phyloP scores from a whole-genome alignment of 2,113 vertebrate species.

The Oncorhynchus mykiss region DNA sequence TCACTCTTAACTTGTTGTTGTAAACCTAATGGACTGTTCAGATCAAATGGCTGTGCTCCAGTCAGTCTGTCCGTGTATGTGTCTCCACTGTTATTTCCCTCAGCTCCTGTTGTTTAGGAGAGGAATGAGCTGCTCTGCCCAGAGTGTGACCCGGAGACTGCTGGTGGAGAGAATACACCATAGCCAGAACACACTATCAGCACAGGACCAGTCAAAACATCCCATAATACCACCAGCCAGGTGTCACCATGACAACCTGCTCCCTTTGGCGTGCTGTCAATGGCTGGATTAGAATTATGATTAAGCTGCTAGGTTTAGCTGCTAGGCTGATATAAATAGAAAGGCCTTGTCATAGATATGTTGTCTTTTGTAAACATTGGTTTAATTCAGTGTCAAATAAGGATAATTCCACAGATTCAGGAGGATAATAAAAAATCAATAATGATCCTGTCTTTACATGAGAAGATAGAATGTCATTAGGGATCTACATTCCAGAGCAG shows the following conservation, averaged over 20 bases:
- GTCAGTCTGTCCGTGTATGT: background rate
- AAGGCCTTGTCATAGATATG: conserved; percentile 28
- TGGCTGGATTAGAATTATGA: conserved; percentile 39
- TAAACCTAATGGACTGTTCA: too few relatives aligned
- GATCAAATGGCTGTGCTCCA: background rate
- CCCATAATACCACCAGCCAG: conserved; percentile 8
- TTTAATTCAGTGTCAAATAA: conserved; percentile 30
- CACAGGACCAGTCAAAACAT: conserved; percentile 3
- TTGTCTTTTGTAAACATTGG: conserved; percentile 51
- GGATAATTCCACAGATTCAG: conserved; percentile 45
- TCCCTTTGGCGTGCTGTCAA: conserved; percentile 31
- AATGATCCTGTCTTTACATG: conserved; percentile 37
- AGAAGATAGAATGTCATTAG: conserved; percentile 7
- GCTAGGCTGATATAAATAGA: conserved; percentile 29
- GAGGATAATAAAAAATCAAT: conserved; percentile 43
- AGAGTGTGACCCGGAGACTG: background rate
- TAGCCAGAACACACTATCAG: background rate
- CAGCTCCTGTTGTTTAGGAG: background rate
- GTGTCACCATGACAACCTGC: conserved; percentile 37
- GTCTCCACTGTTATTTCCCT: background rate
- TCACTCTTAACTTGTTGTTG: too few relatives aligned
- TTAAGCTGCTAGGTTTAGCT: conserved; percentile 25
- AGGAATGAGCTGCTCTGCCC: background rate
- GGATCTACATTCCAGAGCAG: conserved; percentile 22
- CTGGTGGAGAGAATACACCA: conserved; percentile 8